These are phyloP conservation scores for Oxyura jamaicensis DNA, from an alignment of 2,113 vertebrate genomes.

Conservation along the genomic window DNA sequence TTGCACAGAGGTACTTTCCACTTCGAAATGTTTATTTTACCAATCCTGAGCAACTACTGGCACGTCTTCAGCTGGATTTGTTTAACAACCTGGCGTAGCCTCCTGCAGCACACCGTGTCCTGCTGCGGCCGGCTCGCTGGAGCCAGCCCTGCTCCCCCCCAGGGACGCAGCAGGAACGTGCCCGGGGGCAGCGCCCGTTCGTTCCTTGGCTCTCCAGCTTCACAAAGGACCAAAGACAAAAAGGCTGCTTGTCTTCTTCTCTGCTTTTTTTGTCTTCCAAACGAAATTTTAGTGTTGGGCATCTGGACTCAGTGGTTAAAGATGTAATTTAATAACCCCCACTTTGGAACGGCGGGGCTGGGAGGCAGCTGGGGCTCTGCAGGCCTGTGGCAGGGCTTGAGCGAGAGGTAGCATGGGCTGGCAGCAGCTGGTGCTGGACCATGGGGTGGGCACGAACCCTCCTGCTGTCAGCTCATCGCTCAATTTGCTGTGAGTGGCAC, in stretches of 20 bases:
- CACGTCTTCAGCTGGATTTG: neutral
- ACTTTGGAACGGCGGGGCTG: neutral
- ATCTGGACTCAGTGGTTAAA: neutral
- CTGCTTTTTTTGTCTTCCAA: neutral
- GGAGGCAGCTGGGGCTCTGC: neutral
- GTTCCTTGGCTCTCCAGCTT: neutral
- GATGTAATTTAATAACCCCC: neutral
- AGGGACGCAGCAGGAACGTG: neutral
- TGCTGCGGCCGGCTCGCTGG: neutral
- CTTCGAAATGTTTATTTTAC: neutral
- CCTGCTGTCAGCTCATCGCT: neutral
- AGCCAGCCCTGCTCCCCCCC: neutral
- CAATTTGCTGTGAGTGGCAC: neutral
- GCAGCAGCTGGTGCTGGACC: neutral
- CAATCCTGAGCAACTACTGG: neutral
- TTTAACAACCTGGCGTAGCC: neutral
- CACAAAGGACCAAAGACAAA: neutral
- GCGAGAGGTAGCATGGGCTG: too few species aligned
- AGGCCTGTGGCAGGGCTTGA: neutral
- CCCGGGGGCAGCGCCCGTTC: neutral
- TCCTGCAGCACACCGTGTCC: accelerated
- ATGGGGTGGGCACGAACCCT: neutral
- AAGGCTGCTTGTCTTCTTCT: neutral
- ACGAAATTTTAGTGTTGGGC: neutral
- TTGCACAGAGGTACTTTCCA: neutral